phyloP scores from a whole-genome alignment of 2,888 invertebrate genomes.

The Micoletzkya japonica region DNA sequence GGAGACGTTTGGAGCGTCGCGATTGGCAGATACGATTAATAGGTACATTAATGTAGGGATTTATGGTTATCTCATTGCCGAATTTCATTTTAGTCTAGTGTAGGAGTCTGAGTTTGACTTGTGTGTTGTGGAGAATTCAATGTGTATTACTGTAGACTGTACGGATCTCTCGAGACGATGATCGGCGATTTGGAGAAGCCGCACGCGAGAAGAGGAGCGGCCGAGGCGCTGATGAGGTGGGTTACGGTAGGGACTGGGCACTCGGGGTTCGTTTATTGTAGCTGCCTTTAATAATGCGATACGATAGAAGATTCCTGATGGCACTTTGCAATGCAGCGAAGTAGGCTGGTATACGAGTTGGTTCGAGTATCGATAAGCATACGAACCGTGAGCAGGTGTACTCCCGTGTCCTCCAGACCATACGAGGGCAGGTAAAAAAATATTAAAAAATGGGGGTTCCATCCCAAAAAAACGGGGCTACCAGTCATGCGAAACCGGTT shows the following conservation, averaged over 20 bases:
- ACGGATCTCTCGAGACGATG: slow-evolving; percentile 32
- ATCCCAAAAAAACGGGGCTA: not conserved
- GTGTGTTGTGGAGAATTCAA: not conserved
- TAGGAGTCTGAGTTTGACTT: not conserved
- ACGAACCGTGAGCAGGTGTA: too few relatives aligned
- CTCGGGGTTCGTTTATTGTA: too few relatives aligned
- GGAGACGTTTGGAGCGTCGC: slow-evolving; percentile 41
- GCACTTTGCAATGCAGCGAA: too few relatives aligned
- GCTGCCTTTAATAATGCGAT: not conserved
- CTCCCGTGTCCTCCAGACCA: too few relatives aligned
- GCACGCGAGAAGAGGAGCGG: slow-evolving; percentile 36
- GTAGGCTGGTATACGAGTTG: too few relatives aligned
- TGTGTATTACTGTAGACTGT: slow-evolving; percentile 28
- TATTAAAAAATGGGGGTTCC: not conserved
- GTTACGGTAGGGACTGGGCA: too few relatives aligned
- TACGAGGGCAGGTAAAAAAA: too few relatives aligned
- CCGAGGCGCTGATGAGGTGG: slow-evolving; percentile 32
- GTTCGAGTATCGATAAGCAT: too few relatives aligned
- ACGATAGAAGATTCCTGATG: too few relatives aligned
- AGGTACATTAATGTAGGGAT: slow-evolving; percentile 11
- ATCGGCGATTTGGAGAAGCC: slow-evolving; percentile 33
- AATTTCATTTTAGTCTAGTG: too few relatives aligned
- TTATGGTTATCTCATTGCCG: too few relatives aligned
- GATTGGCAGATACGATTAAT: slow-evolving; percentile 36
- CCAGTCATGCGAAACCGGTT: too few relatives aligned